These are phyloP conservation scores for Tetramorium bicarinatum DNA, from an alignment of 2,888 invertebrate species.

Conservation along the genomic window DNA sequence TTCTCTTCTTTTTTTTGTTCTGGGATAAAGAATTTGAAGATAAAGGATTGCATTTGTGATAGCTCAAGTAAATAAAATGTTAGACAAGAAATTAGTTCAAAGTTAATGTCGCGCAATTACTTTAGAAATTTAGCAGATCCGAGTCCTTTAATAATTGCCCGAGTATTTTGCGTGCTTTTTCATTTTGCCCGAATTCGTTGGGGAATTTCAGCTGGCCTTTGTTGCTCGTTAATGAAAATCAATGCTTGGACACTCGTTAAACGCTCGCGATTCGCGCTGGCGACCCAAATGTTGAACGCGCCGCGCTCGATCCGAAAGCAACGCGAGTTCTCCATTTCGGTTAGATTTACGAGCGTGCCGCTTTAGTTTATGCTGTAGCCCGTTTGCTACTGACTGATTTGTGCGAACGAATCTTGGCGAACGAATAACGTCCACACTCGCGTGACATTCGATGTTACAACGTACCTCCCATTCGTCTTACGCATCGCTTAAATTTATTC, in stretches of 20 bases:
- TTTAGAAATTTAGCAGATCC: background rate
- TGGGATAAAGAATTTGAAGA: background rate
- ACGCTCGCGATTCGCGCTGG: background rate
- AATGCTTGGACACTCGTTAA: slow-evolving; percentile 26
- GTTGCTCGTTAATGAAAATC: slow-evolving; percentile 26
- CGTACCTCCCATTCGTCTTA: background rate
- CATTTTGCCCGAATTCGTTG: background rate
- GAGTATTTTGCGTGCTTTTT: background rate
- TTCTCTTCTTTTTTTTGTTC: background rate
- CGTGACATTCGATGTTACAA: slow-evolving; percentile 10
- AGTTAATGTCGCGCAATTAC: background rate
- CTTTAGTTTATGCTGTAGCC: slow-evolving; percentile 24
- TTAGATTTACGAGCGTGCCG: slow-evolving; percentile 26
- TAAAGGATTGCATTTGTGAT: background rate
- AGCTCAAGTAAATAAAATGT: background rate
- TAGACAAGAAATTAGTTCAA: background rate
- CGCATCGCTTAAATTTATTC: background rate
- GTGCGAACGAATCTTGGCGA: slow-evolving; percentile 12
- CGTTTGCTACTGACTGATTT: slow-evolving; percentile 36
- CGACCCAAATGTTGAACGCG: slow-evolving; percentile 12
- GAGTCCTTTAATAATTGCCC: background rate
- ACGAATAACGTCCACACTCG: slow-evolving; percentile 17
- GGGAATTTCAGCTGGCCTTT: background rate
- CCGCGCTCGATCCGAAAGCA: background rate
- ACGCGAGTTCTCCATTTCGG: slow-evolving; percentile 19